Evolutionary conservation across 1,140 invertebrate genomes (phyloP).

Genomic region (Camponotus floridanus): DNA sequence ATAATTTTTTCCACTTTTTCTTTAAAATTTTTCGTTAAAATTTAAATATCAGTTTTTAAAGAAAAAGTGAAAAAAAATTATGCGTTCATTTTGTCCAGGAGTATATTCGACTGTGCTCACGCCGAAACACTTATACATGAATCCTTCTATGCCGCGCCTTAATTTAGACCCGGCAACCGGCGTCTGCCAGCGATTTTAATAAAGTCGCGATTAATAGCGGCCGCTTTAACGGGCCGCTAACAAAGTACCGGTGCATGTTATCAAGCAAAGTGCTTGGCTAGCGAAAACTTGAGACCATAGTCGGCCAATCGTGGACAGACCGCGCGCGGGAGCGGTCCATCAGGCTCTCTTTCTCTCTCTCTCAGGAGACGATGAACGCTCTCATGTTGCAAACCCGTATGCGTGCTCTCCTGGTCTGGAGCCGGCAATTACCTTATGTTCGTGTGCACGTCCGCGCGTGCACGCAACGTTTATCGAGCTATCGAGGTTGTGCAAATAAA

Average conservation of each 20-base stretch:
- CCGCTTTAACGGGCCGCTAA: conserved; percentile 39
- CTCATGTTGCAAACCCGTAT: background rate
- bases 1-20: too few species aligned
- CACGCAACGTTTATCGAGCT: conserved; percentile 48
- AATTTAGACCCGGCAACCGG: background rate
- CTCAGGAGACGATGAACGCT: background rate
- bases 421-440: conserved; percentile 36
- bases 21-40: too few species aligned
- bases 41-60: too few species aligned
- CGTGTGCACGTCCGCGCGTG: conserved; percentile 34
- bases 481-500: conserved; percentile 38
- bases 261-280: conserved; percentile 15
- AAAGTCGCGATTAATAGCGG: conserved; percentile 61
- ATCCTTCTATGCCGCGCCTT: background rate
- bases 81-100: too few species aligned
- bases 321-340: conserved; percentile 11
- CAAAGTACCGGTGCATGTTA: conserved; percentile 53
- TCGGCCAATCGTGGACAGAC: conserved; percentile 27
- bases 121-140: background rate
- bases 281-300: conserved; percentile 48
- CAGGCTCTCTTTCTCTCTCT: too few species aligned
- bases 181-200: conserved; percentile 41
- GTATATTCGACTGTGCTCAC: background rate
- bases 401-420: conserved; percentile 22
- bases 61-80: too few species aligned